These are phyloP conservation scores for Drosophila quinaria DNA, from an alignment of 2,888 invertebrate genomes.

Conservation along the genomic window DNA sequence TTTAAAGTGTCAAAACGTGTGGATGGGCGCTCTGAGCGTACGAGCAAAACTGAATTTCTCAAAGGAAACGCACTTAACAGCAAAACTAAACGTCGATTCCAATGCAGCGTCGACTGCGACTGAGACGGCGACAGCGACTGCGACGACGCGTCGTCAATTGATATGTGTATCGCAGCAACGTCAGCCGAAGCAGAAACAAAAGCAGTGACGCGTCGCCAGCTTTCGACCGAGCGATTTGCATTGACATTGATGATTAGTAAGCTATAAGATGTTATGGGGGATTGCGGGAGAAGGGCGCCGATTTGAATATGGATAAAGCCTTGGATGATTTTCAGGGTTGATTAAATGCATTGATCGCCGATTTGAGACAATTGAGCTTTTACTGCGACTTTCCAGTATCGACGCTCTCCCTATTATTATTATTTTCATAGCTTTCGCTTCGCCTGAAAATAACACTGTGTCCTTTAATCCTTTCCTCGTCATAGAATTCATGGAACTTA, in stretches of 20 bases:
- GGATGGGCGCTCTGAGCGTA: constrained; percentile 65
- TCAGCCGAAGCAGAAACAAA: constrained; percentile 3
- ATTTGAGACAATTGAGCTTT: not conserved
- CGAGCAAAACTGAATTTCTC: constrained; percentile 78
- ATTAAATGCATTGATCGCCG: constrained; percentile 9
- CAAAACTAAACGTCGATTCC: constrained; percentile 49
- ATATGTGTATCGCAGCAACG: constrained; percentile 22
- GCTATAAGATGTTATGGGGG: not conserved
- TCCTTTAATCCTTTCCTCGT: not conserved
- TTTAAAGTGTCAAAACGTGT: constrained; percentile 58
- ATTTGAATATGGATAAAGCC: constrained; percentile 11
- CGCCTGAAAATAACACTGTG: not conserved
- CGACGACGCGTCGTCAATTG: constrained; percentile 34
- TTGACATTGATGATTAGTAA: constrained; percentile 12
- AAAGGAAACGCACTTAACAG: constrained; percentile 73
- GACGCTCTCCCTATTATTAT: not conserved
- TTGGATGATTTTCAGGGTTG: constrained; percentile 22
- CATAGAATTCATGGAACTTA: constrained; percentile 37
- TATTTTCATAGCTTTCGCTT: not conserved
- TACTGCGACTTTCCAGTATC: not conserved
- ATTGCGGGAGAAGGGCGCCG: not conserved
- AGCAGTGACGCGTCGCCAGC: constrained; percentile 13
- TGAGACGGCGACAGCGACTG: constrained; percentile 22
- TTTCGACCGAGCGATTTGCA: constrained; percentile 19
- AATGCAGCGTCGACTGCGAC: constrained; percentile 35